Base-by-base conservation (phyloP, 2,888 invertebrate genomes). In the Pilophorus perplexus region DNA sequence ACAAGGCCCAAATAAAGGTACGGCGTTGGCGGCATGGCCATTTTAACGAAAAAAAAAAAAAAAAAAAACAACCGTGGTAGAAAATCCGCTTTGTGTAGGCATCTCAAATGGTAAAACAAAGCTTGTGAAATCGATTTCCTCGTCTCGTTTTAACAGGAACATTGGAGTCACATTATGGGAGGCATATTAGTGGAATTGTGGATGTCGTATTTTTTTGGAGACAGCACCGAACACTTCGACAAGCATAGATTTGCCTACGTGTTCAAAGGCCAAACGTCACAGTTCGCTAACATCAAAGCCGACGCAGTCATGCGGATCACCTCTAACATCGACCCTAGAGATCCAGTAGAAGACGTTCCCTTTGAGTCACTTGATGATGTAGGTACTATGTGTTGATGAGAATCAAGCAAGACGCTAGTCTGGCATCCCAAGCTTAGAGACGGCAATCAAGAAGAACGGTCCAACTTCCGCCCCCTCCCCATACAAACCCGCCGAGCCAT, bases 141-240 rank as follows among this genome's bases (percentile, higher is more conserved):
- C n/a, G n/a, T n/a, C n/a, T n/a, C n/a, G n/a, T n/a, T n/a, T n/a
- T n/a, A n/a, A n/a, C 33, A 33, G 33, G 33, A 33, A 33, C 12
- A 6, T 6, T 33, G 33, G 33, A 8, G 6, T 12, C 6, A 33
- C 33, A 33, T 33, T 6, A 6, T 33, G 6, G 33, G 33, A 33
- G 6, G 12, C 6, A 12, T 33, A 6, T 8, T 33, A 8, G 6
- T 33, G 33, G 33, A 33, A 33, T 6, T 33, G 33, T 64, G 64
- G 64, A 20, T 64, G 1, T 27, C 12, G 14, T 64, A 64, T 18
- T 8, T 64, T 12, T 64, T 52, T 27, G 8, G 14, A 12, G 64
- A 64, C 4, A 48, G 62, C 5, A 20, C 16, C 27, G 40, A 64
- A 10, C 3, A 1, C 8, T 42, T 64, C 25, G 64, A 64, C 14